These are phyloP conservation scores for Arrhopalites spinosus DNA, from an alignment of 2,888 invertebrate genomes.

Conservation along the genomic window DNA sequence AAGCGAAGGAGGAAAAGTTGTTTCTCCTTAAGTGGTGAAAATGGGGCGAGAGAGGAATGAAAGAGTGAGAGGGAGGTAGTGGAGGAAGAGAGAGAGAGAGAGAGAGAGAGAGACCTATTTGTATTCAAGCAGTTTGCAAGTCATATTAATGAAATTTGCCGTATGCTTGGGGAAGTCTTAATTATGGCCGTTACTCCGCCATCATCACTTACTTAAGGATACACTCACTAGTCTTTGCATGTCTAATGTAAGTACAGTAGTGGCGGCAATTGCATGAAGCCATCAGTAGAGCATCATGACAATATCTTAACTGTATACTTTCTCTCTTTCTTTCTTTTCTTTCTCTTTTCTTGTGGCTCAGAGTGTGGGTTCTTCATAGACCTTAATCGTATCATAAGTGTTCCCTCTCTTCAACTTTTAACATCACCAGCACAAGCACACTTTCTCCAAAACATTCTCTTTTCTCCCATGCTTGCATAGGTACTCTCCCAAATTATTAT, in stretches of 20 bases:
- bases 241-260: not conserved
- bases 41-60: constrained; percentile 16
- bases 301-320: not conserved
- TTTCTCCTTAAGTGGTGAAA: constrained; percentile 26
- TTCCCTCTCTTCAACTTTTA: not conserved
- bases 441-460: too few species aligned
- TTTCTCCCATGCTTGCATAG: too few species aligned
- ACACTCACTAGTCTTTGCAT: constrained; percentile 4
- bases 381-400: not conserved
- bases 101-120: constrained; percentile 40
- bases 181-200: constrained; percentile 49
- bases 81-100: not conserved
- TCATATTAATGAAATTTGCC: constrained; percentile 56
- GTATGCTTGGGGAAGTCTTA: constrained; percentile 52
- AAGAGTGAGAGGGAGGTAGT: not conserved
- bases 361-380: not conserved
- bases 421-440: too few species aligned
- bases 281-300: not conserved
- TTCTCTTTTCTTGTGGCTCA: not conserved
- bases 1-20: constrained; percentile 9
- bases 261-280: not conserved
- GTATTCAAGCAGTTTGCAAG: constrained; percentile 54
- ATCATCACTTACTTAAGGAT: constrained; percentile 37
- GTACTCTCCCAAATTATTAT: too few species aligned
- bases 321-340: not conserved